Conservation (phyloP, 2,888 invertebrate genomes). For the Neoascia interrupta region DNA sequence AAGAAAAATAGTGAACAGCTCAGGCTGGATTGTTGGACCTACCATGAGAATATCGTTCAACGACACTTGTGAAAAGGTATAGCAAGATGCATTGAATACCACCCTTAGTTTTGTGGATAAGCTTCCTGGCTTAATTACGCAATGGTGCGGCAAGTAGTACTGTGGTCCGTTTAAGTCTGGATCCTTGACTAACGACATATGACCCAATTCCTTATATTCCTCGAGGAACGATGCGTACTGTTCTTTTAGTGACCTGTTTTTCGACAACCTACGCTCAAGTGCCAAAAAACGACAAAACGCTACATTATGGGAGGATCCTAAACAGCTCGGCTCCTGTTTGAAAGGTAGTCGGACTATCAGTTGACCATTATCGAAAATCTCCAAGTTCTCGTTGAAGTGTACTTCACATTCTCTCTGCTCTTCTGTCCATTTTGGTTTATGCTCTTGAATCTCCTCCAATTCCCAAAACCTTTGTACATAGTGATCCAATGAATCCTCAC, state of each 20-base stretch:
- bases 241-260: not conserved
- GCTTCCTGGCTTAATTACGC: constrained; percentile 18
- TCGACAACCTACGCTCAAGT: constrained; percentile 18
- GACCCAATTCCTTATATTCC: constrained; percentile 37
- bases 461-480: constrained; percentile 16
- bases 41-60: constrained; percentile 62
- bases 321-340: constrained; percentile 6
- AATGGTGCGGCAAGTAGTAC: constrained; percentile 1
- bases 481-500: no score
- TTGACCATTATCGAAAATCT: not conserved
- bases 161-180: not conserved
- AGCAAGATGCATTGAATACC: not conserved
- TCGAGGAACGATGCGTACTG: constrained; percentile 22
- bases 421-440: not conserved
- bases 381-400: not conserved
- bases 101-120: constrained; percentile 35
- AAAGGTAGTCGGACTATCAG: constrained; percentile 30
- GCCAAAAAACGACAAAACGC: constrained; percentile 12
- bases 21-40: constrained; percentile 44
- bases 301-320: constrained; percentile 24
- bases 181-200: constrained; percentile 11
- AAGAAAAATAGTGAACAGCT: constrained; percentile 32
- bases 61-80: constrained; percentile 38
- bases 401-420: constrained; percentile 5
- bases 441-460: not conserved